Evolutionary conservation across 1,140 invertebrate genomes (phyloP), one percentile per base, ranked within the genome.

Genomic region (Drosophila tani): DNA sequence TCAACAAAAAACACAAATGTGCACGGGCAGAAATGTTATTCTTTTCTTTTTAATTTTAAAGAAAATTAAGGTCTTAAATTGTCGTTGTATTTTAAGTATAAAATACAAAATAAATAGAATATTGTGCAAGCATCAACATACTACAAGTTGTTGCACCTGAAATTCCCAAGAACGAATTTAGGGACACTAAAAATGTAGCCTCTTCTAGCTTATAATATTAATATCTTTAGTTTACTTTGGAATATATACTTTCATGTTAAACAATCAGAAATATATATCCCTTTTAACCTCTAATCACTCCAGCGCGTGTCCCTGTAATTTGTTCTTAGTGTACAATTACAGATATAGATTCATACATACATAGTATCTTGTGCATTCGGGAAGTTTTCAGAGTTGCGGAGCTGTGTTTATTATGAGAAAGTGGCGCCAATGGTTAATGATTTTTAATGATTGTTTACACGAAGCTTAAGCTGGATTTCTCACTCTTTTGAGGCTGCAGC

Each of bases 351-450:
- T 3, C 15, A 38, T 8, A 27, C 11, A 53, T 57, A 35, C 41
- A 45, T 55, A n/a, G 66, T 38, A 58, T 46, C 19, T 43, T 21
- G n/a, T 59, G 62, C 63, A 66, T 64, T 69, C 35, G 50, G 15
- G 14, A 40, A 69, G 58, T 78, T 51, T 41, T 41, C 40, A 15
- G 45, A 55, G 60, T 60, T 51, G 19, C 41, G 65, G 49, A 69
- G 66, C 64, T 70, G 17, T 78, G 85, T 85, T 88, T 88, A 90
- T 88, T 88, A 82, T 88, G 74, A 88, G 78, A 88, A 90, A 88
- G 85, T 88, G 85, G 85, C 85, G 85, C 85, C 85, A 88, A 88
- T 90, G 85, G 85, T 81, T 88, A 74, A 77, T 67, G 71, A 59
- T 84, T 83, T 82, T 84, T 87, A 76, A 77, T 84, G 84, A 69